These are phyloP conservation scores for Pomatorhinus ruficollis DNA, from an alignment of 2,113 vertebrate species.

Conservation along the genomic window DNA sequence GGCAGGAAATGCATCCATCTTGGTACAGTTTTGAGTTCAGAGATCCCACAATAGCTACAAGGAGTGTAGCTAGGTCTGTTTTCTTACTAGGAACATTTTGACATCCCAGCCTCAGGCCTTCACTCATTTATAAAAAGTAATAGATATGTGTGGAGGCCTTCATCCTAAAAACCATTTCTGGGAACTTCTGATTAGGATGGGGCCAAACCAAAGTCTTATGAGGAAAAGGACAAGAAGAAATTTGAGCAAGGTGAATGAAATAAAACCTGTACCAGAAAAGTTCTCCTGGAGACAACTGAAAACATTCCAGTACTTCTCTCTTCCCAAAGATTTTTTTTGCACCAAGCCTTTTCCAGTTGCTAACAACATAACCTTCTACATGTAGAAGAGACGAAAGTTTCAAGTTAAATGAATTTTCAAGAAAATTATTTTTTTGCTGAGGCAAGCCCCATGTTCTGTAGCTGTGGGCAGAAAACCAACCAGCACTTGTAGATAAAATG, in stretches of 20 bases:
- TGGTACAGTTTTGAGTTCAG: neutral
- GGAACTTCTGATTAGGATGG: neutral
- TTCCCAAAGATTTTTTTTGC: neutral
- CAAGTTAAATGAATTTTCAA: neutral
- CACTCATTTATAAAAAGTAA: neutral
- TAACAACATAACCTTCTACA: neutral
- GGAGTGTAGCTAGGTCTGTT: neutral
- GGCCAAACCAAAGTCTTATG: neutral
- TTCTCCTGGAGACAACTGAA: neutral
- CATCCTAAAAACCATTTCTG: neutral
- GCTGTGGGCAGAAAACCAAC: neutral
- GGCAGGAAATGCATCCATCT: neutral
- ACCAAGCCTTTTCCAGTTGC: neutral
- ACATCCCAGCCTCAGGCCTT: neutral
- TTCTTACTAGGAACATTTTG: neutral
- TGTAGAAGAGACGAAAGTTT: neutral
- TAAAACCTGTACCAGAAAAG: neutral
- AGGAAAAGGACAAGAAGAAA: neutral
- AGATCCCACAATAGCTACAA: neutral
- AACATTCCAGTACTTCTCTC: neutral
- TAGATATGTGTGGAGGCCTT: neutral
- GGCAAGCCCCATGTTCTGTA: neutral
- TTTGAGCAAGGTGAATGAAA: neutral
- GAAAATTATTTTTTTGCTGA: neutral
- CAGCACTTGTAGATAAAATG: neutral